Percentiles rank a stretch among this genome's conserved stretches.
Conservation (phyloP, 2,888 invertebrate species). For the Trichacis sp. region DNA sequence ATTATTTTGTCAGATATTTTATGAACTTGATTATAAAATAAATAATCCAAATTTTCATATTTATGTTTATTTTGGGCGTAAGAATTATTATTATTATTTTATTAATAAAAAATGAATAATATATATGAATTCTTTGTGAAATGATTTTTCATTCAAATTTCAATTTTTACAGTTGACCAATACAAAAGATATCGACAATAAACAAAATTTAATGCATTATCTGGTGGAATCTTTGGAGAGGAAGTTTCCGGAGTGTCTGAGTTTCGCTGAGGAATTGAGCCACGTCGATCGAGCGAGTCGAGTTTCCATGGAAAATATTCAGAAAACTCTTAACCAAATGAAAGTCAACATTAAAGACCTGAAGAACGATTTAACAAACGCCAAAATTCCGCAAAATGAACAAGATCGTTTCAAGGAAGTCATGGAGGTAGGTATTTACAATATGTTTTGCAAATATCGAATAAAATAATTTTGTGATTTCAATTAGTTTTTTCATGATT, state of each 20-base stretch:
- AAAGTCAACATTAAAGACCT: conserved; percentile 87
- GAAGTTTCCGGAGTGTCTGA: conserved; percentile 87
- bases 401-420: conserved; percentile 88
- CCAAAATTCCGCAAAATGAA: conserved; percentile 81
- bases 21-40: too few species aligned
- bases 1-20: too few species aligned
- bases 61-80: too few species aligned
- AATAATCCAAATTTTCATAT: too few species aligned
- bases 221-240: conserved; percentile 88
- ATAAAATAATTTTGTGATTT: too few species aligned
- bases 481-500: too few species aligned
- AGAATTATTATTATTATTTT: too few species aligned
- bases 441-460: neutral
- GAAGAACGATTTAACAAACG: conserved; percentile 90
- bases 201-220: conserved; percentile 92
- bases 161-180: conserved; percentile 75
- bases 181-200: conserved; percentile 94
- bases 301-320: conserved; percentile 85
- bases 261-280: conserved; percentile 87
- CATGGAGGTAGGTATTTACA: conserved; percentile 79
- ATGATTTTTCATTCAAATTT: too few species aligned
- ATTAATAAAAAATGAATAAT: too few species aligned
- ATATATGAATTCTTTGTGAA: too few species aligned
- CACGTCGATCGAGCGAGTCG: conserved; percentile 92
- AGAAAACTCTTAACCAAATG: conserved; percentile 87